Conservation (phyloP, 2,113 vertebrate genomes). For the Limnothrissa miodon region DNA sequence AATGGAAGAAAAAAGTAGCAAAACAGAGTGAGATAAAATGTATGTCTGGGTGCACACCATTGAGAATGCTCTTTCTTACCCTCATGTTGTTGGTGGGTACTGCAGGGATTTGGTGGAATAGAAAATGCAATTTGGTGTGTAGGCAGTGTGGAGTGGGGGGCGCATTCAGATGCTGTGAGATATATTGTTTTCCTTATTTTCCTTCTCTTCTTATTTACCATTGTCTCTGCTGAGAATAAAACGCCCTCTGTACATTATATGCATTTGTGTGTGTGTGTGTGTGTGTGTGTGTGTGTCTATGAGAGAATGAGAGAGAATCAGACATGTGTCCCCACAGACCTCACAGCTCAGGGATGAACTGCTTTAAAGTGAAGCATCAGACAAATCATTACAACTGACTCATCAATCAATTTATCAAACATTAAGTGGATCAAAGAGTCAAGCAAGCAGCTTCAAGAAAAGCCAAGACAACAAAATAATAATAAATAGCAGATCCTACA, state of each 20-base stretch:
- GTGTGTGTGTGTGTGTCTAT: too few species aligned
- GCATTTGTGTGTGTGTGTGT: neutral
- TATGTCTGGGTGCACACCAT: neutral
- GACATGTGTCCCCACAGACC: neutral
- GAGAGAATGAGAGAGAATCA: neutral
- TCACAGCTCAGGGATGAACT: neutral
- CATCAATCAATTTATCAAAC: neutral
- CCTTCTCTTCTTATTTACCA: neutral
- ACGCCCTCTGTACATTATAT: neutral
- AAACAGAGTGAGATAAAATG: neutral
- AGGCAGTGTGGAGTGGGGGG: neutral
- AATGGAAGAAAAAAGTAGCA: neutral
- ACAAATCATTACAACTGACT: neutral
- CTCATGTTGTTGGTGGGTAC: neutral
- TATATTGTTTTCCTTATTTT: conserved; percentile 12
- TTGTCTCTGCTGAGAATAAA: neutral
- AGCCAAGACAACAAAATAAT: too few species aligned
- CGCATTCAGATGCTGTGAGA: neutral
- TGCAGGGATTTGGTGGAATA: neutral
- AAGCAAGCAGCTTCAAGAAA: neutral
- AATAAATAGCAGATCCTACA: too few species aligned
- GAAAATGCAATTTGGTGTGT: conserved; percentile 10
- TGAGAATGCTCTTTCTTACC: neutral
- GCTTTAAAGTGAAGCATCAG: neutral
- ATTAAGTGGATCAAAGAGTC: neutral